Base-by-base conservation (phyloP, 1,140 invertebrate genomes). In the Ooceraea biroi region DNA sequence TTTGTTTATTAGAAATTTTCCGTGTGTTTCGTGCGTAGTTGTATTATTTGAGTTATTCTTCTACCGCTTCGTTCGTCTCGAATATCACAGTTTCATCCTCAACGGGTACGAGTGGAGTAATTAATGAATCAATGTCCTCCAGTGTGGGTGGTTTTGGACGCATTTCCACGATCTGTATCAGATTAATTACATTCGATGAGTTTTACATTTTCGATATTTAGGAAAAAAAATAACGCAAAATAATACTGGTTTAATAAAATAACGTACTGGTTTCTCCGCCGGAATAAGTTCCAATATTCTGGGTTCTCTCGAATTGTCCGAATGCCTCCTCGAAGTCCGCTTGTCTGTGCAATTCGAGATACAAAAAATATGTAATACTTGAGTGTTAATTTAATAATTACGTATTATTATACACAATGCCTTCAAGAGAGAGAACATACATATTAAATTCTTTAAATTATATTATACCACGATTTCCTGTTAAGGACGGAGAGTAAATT, bases 391-490 rank as follows among this genome's bases (percentile, higher is more conserved):
- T 60, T 60, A 60, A 17, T 30, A 25, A 27, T 60, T 63, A 36
- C 10, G n/a, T 55, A 25, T 41, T 5, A 74, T 74, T 61, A 27
- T 25, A n/a, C 60, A 27, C n/a, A n/a, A n/a, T n/a, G n/a, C n/a
- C n/a, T n/a, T n/a, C n/a, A n/a, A n/a, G n/a, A n/a, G n/a, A n/a
- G n/a, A n/a, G n/a, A n/a, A n/a, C n/a, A 46, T 19, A 0, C 25
- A 19, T 73, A 41, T 73, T 25, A 41, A 11, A 41, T 74, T 74
- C 25, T 44, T 74, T 74, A 11, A n/a, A 30, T 71, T 30, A 14
- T 52, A 71, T 69, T 52, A 36, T 44, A 27, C 3, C 4, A 11
- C 57, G 25, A 36, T 3, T 36, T 58, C 12, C 36, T 25, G 19
- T 27, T 19, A 55, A 73, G 11, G n/a, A 10, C 27, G 25, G n/a